Conservation (phyloP, 2,888 invertebrate species). For the Anorthoa munda region DNA sequence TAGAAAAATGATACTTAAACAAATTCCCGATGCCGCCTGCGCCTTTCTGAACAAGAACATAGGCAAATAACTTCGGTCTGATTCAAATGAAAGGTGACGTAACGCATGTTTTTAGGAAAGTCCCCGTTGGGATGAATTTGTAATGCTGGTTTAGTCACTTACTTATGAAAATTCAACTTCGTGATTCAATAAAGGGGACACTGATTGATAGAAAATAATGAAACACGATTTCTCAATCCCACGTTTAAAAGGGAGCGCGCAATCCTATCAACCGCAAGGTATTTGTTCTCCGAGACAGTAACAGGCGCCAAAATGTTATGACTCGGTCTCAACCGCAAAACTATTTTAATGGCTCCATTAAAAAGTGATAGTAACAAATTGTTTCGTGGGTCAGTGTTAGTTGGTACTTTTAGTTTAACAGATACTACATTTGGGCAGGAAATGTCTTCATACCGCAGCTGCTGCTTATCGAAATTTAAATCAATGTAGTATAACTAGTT, state of each 20-base stretch:
- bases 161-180: slow-evolving; percentile 67
- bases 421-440: slow-evolving; percentile 74
- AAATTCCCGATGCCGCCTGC: slow-evolving; percentile 72
- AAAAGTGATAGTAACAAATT: slow-evolving; percentile 89
- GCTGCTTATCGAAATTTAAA: slow-evolving; percentile 71
- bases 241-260: slow-evolving; percentile 71
- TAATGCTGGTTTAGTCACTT: slow-evolving; percentile 75
- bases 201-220: slow-evolving; percentile 76
- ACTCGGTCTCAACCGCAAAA: slow-evolving; percentile 84
- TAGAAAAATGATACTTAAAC: slow-evolving; percentile 82
- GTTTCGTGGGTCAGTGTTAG: slow-evolving; percentile 77
- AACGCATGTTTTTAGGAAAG: slow-evolving; percentile 45
- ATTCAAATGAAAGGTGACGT: slow-evolving; percentile 67
- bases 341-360: slow-evolving; percentile 88
- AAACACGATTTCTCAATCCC: slow-evolving; percentile 80
- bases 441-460: slow-evolving; percentile 76
- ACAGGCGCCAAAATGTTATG: slow-evolving; percentile 84
- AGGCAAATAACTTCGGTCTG: slow-evolving; percentile 68
- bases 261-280: slow-evolving; percentile 82
- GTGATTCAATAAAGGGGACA: slow-evolving; percentile 70
- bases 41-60: slow-evolving; percentile 53
- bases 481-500: slow-evolving; percentile 62
- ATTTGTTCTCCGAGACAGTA: slow-evolving; percentile 81
- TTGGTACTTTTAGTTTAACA: slow-evolving; percentile 67
- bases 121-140: slow-evolving; percentile 50